phyloP scores from a whole-genome alignment of 1,140 invertebrate genomes.

The Lepidurus arcticus region DNA sequence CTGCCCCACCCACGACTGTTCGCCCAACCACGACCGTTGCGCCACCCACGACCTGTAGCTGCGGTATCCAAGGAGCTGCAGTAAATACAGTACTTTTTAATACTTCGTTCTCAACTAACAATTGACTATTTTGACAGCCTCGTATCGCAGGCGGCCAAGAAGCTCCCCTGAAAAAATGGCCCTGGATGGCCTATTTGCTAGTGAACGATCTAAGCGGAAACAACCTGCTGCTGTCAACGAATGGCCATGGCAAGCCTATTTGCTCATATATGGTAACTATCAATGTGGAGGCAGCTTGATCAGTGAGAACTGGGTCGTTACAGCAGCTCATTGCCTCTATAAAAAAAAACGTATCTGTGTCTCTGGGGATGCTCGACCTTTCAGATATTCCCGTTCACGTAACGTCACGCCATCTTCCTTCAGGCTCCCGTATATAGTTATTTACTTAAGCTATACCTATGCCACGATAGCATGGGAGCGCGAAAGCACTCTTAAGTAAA shows the following conservation, averaged over 20 bases:
- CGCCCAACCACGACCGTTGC: not conserved
- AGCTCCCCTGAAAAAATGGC: conserved; percentile 20
- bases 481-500: not conserved
- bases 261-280: conserved; percentile 29
- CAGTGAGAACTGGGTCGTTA: conserved; percentile 45
- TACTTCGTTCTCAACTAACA: not conserved
- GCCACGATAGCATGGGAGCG: conserved; percentile 27
- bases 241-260: conserved; percentile 27
- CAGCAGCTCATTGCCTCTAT: conserved; percentile 54
- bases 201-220: not conserved
- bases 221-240: not conserved
- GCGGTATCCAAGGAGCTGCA: too few relatives aligned
- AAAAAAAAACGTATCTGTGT: conserved; percentile 38
- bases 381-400: conserved; percentile 38
- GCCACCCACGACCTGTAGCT: not conserved
- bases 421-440: not conserved
- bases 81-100: not conserved
- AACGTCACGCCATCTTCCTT: conserved; percentile 38
- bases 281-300: conserved; percentile 50
- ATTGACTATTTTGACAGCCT: conserved; percentile 20
- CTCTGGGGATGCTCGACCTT: conserved; percentile 48
- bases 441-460: too few relatives aligned
- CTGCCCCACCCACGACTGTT: not conserved
- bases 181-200: conserved; percentile 26
- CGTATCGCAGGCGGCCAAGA: conserved; percentile 26